Evolutionary conservation across 2,113 vertebrate genomes (phyloP), one percentile per base, ranked within the genome.

Genomic region (Cephalopholis sonnerati): DNA sequence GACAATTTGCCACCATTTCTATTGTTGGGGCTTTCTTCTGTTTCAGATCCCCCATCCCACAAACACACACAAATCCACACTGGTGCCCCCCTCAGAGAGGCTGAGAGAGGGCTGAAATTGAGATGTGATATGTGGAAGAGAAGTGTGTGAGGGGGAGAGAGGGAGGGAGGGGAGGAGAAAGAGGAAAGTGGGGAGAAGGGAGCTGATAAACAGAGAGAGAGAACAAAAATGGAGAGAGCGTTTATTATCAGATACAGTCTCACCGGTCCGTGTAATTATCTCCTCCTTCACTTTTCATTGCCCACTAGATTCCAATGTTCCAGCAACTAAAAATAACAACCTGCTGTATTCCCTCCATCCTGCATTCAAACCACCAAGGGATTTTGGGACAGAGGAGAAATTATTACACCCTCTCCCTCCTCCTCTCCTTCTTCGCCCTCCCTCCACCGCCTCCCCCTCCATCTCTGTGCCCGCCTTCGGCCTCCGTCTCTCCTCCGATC

Each of bases 351-450:
- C 51, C 69, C 79, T 78, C 5, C 46, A 57, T 53, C 54, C 58
- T 86, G 51, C 32, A 20, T 50, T 79, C 24, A 68, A 84, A 80
- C 81, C 16, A 0, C 20, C 27, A 8, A 64, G 74, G 81, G 55
- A 59, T 67, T 72, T 61, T 53, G 53, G 89, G 46, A 55, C 41
- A 55, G 46, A 81, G 69, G 79, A 62, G 73, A 27, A 36, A 27
- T 11, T 3, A 74, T 71, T 62, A 84, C 62, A 81, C 44, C 73
- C 68, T 86, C 64, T 85, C 73, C 79, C 57, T 89, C 80, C 77
- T 91, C 59, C 82, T 91, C 79, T 90, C 87, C 73, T 92, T 91
- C 68, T 81, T 92, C 7, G 48, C 75, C 82, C 83, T 91, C 63
- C 51, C 82, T 66, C 83, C 81, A 64, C 70, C 53, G 24, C 81